These are phyloP conservation scores for Indicator maculatus DNA, from an alignment of 2,113 vertebrate species.

Conservation along the genomic window DNA sequence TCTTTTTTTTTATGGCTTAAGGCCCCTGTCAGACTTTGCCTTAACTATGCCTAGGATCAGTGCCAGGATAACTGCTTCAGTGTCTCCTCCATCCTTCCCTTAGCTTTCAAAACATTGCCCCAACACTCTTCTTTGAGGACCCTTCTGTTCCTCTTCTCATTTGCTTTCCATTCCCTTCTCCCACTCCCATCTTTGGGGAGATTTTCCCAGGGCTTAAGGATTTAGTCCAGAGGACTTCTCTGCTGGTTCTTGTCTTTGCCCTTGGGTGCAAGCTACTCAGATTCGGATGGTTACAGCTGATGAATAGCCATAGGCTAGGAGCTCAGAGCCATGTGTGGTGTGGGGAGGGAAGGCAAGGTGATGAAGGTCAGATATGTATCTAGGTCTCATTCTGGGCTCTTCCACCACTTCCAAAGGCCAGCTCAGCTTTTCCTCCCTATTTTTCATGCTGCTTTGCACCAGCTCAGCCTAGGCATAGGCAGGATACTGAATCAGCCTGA, in stretches of 20 bases:
- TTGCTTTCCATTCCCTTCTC: neutral
- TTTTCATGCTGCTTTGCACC: neutral
- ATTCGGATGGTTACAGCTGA: neutral
- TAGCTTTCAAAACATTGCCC: neutral
- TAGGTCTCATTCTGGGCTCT: neutral
- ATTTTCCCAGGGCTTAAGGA: constrained; percentile 3
- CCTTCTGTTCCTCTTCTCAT: neutral
- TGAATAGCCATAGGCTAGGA: neutral
- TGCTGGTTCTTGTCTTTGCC: neutral
- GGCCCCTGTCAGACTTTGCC: neutral
- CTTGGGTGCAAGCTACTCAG: neutral
- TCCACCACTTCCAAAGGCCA: neutral
- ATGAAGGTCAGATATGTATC: neutral
- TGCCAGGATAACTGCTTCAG: neutral
- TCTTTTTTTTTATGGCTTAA: neutral
- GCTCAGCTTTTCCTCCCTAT: neutral
- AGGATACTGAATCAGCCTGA: neutral
- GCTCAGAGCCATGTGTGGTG: neutral
- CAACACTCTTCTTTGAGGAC: neutral
- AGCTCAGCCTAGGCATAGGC: accelerated
- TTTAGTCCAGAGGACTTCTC: neutral
- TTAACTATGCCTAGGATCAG: neutral
- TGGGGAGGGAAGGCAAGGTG: neutral
- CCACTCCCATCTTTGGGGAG: neutral
- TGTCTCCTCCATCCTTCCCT: neutral